A percentile compares a stretch with the other conserved stretches of the same genome.
phyloP scores from a whole-genome alignment of 64 coral and sea anemone species.

The Montipora efflorescens region DNA sequence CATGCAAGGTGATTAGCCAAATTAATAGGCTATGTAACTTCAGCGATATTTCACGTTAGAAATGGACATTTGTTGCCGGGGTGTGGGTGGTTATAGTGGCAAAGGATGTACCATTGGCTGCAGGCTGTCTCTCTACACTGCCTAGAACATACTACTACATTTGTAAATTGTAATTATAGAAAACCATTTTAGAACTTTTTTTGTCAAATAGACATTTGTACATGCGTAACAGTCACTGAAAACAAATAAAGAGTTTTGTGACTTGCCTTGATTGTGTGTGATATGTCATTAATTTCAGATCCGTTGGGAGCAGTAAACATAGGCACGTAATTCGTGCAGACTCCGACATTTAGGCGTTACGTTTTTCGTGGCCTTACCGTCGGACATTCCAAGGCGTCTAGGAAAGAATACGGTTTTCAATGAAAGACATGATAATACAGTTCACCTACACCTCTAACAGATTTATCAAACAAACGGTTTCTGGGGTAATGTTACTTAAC shows the following conservation, averaged over 20 bases:
- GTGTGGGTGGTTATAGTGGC: neutral
- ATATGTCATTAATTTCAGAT: neutral
- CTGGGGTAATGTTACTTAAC: too few relatives aligned
- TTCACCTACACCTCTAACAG: too few relatives aligned
- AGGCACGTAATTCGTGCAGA: too few relatives aligned
- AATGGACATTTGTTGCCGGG: neutral
- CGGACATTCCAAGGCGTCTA: too few relatives aligned
- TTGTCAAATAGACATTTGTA: constrained; percentile 6
- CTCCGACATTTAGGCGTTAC: too few relatives aligned
- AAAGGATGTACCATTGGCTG: neutral
- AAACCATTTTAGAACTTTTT: neutral
- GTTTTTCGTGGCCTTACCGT: too few relatives aligned
- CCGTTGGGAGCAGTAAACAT: too few relatives aligned
- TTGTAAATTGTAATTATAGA: constrained; percentile 24
- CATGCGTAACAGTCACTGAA: constrained; percentile 28
- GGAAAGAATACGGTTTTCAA: too few relatives aligned
- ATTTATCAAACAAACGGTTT: too few relatives aligned
- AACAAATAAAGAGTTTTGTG: constrained; percentile 34
- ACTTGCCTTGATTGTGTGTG: neutral
- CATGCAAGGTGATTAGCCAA: neutral
- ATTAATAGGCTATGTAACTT: neutral
- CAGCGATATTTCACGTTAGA: neutral
- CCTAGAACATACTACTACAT: neutral
- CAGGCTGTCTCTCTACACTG: neutral
- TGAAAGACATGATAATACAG: too few relatives aligned